Evolutionary conservation across 2,113 vertebrate species (phyloP).

Genomic region (Hepsetus odoe): DNA sequence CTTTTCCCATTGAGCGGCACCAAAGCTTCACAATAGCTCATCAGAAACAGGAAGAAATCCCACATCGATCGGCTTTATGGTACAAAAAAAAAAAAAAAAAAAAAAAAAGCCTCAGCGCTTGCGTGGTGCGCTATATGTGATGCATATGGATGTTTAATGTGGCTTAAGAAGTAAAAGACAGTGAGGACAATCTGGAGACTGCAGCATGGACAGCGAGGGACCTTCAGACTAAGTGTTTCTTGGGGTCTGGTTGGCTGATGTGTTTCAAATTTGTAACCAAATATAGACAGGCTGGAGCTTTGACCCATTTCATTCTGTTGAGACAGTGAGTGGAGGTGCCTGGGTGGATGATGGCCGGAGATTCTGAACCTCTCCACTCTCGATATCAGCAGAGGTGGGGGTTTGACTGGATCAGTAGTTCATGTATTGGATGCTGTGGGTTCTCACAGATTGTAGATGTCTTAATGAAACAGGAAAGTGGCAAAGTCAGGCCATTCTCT

Average conservation of each 20-base stretch:
- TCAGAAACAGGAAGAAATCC: constrained; percentile 28
- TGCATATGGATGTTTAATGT: neutral
- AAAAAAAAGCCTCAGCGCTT: too few relatives aligned
- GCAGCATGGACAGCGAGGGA: neutral
- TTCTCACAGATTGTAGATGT: constrained; percentile 29
- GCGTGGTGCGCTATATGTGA: too few relatives aligned
- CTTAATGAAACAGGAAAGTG: constrained; percentile 49
- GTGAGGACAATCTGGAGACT: neutral
- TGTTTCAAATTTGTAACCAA: neutral
- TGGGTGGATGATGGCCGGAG: neutral
- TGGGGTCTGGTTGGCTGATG: too few relatives aligned
- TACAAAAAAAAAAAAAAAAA: too few relatives aligned
- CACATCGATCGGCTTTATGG: neutral
- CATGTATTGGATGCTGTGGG: neutral
- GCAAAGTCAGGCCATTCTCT: constrained; percentile 51
- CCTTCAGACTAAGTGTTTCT: neutral
- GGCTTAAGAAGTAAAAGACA: neutral
- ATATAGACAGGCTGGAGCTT: neutral
- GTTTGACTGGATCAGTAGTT: neutral
- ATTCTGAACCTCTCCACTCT: neutral
- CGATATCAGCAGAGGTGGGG: neutral
- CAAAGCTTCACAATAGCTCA: constrained; percentile 72
- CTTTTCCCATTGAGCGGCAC: constrained; percentile 82
- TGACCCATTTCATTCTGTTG: neutral
- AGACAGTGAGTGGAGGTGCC: neutral